Base-by-base conservation (phyloP, 2,888 invertebrate species). In the Phaonia tiefii region DNA sequence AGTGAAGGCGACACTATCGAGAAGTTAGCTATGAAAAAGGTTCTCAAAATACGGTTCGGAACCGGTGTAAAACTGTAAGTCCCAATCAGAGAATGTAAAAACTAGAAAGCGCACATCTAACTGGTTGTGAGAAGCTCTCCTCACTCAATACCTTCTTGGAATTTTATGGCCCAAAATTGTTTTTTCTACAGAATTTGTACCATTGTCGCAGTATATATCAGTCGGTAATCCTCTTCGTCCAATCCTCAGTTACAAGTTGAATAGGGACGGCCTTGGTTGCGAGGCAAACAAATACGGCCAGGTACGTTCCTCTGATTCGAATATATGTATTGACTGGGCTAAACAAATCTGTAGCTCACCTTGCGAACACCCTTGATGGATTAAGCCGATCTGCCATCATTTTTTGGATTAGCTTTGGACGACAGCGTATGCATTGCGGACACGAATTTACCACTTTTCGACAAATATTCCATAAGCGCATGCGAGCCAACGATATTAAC, bases 261-360 rank as follows among this genome's bases (percentile, higher is more conserved):
- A 76, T 69, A 56, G 71, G 67, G n/a, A 79, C 79, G 1, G 77
- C 75, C 7, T 80, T 75, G 4, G 70, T 75, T 15, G 74, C 54
- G 5, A 82, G 39, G 10, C 79, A 77, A 13, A 82, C 63, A 39
- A 80, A 80, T 17, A 78, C 75, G 4, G 73, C 70, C 22, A 78
- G 69, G 51, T 80, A 80, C 11, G 78, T 73, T 72, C 77, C 81
- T n/a, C 83, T 74, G 25, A 82, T 82, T n/a, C 56, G 58, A 8
- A 74, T 22, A 22, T 63, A 66, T 7, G 58, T 73, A 46, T 71
- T 46, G 2, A 82, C 74, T 54, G 82, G 71, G 37, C 79, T 76
- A 49, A 75, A 82, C 15, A 78, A 84, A n/a, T 80, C 76, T 8
- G 80, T 56, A 26, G 49, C 79, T 25, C 79, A 82, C n/a, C 74